Conservation (phyloP, 2,888 invertebrate species). For the Pterostichus madidus region DNA sequence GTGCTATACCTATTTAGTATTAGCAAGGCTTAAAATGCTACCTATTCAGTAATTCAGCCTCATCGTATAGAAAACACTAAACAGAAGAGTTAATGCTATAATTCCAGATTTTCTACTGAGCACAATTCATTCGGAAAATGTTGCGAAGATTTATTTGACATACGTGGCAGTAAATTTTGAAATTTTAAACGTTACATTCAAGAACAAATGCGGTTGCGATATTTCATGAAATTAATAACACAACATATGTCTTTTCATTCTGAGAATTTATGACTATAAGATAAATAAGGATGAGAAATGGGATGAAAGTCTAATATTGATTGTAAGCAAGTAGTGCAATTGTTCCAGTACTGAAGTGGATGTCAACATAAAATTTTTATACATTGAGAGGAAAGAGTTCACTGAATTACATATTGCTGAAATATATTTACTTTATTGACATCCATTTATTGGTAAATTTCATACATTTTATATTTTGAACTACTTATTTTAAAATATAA, state of each 20-base stretch:
- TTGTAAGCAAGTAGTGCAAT: conserved; percentile 8
- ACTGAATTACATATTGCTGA: not conserved
- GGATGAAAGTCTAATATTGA: conserved; percentile 23
- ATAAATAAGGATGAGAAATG: conserved; percentile 34
- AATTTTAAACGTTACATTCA: conserved; percentile 50
- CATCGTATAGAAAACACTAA: too few relatives aligned
- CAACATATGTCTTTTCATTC: conserved; percentile 43
- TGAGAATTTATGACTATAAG: conserved; percentile 20
- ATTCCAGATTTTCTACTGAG: conserved; percentile 18
- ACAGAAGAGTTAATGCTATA: conserved; percentile 21
- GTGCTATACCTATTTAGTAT: too few relatives aligned
- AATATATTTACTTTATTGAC: not conserved
- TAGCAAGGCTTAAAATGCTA: too few relatives aligned
- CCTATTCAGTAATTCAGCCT: too few relatives aligned
- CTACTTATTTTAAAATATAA: too few relatives aligned
- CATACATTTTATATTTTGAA: too few relatives aligned
- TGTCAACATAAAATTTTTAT: conserved; percentile 21
- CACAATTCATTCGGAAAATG: conserved; percentile 33
- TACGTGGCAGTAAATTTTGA: conserved; percentile 40
- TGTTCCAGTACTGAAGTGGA: conserved; percentile 1
- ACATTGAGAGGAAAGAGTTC: not conserved
- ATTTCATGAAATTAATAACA: conserved; percentile 50
- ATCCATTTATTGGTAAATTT: not conserved
- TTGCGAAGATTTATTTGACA: conserved; percentile 39
- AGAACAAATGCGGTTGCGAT: conserved; percentile 45